phyloP scores from a whole-genome alignment of 1,140 invertebrate species.

The Manduca sexta region DNA sequence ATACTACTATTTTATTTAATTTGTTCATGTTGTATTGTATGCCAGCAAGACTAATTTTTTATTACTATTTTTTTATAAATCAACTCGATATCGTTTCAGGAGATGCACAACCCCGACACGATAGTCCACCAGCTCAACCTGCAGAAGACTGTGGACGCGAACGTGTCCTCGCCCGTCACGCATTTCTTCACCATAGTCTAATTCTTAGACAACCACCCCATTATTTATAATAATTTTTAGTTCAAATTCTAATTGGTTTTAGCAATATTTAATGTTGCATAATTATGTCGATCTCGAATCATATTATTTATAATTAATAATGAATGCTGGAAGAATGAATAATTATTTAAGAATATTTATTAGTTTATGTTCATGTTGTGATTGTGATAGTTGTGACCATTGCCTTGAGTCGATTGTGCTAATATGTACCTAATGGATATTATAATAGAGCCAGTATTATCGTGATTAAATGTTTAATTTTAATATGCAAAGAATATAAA shows the following conservation, averaged over 20 bases:
- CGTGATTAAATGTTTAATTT: background rate
- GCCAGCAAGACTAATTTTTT: too few species aligned
- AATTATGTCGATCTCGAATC: background rate
- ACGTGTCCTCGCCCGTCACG: constrained; percentile 21
- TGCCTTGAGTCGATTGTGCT: too few species aligned
- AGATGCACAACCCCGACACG: constrained; percentile 39
- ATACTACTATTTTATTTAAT: too few species aligned
- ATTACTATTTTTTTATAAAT: too few species aligned
- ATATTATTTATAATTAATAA: constrained; percentile 1
- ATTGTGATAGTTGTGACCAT: too few species aligned
- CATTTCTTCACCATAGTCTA: constrained; percentile 57
- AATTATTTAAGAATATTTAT: too few species aligned
- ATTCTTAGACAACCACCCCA: background rate
- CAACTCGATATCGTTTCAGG: constrained; percentile 19
- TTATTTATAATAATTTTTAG: too few species aligned
- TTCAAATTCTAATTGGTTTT: background rate
- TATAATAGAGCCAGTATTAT: background rate
- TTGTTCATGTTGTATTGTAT: too few species aligned
- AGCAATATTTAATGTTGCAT: background rate
- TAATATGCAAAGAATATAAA: too few species aligned
- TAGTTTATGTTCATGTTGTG: too few species aligned
- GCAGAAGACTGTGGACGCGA: constrained; percentile 32
- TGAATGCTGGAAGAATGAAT: too few species aligned
- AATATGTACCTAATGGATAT: background rate
- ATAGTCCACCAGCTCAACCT: constrained; percentile 57